Evolutionary conservation across 2,113 vertebrate species (phyloP).

Genomic region (Marmota flaviventris): DNA sequence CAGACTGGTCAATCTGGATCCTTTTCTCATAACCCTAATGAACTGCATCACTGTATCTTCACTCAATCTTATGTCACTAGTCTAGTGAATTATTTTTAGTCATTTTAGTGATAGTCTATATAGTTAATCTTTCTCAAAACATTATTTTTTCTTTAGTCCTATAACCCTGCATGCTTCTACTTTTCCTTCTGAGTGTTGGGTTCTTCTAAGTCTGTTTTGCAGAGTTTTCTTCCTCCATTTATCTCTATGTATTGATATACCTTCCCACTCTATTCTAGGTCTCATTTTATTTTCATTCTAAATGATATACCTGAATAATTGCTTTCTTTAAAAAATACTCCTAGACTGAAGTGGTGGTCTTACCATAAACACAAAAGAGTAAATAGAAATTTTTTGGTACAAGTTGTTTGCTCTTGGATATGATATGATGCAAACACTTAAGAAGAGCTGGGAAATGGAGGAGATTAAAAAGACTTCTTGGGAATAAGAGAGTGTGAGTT

Average conservation of each 20-base stretch:
- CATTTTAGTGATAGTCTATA: background rate
- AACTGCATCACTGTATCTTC: background rate
- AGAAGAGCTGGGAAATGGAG: background rate
- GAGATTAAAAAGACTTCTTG: background rate
- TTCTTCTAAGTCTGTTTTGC: background rate
- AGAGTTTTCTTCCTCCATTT: background rate
- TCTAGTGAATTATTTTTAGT: background rate
- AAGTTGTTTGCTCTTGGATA: background rate
- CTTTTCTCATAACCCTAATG: background rate
- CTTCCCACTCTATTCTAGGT: background rate
- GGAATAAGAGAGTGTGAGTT: background rate
- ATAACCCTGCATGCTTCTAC: background rate
- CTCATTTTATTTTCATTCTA: constrained; percentile 13
- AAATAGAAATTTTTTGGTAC: background rate
- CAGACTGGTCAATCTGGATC: background rate
- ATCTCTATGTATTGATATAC: background rate
- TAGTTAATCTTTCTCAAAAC: background rate
- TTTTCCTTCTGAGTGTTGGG: background rate
- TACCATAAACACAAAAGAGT: background rate
- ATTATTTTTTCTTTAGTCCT: background rate
- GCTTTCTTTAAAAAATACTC: background rate
- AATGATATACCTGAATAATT: background rate
- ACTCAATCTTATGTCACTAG: background rate
- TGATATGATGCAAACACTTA: background rate
- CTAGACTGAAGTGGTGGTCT: background rate